Base-by-base conservation (phyloP, 2,888 invertebrate genomes). In the Acleris literana region DNA sequence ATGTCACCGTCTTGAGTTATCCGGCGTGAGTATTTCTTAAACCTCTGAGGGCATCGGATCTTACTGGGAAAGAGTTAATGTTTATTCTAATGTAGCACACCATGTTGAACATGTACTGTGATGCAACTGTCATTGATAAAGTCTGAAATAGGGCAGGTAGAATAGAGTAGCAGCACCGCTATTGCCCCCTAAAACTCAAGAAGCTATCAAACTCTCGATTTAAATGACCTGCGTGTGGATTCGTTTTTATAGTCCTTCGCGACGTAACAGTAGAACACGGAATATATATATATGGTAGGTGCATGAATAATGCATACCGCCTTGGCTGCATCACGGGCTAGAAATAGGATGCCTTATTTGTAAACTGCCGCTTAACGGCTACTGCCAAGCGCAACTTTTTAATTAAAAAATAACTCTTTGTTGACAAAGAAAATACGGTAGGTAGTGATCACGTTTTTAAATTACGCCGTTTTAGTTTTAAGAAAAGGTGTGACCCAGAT, bases 271-370 rank as follows among this genome's bases (percentile, higher is more conserved):
- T 67, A 61, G 68, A 68, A 57, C 65, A 69, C 71, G 68, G 73
- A 74, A 74, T 76, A 75, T 75, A 73, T 74, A 69, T 74, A 74
- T 75, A 73, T 68, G 73, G 64, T 65, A 64, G 59, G 57, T 70
- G 64, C 68, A 74, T 76, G 75, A 74, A 76, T 77, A 63, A 75
- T 76, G 76, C 73, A 76, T 69, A 58, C 55, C 62, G 67, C 72
- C 70, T 72, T 64, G 67, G 69, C 67, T 76, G 75, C 73, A 76
- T 74, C 73, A 73, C 71, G 68, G 65, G 62, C 59, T 55, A 63
- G 48, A 43, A 68, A 63, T 68, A 51, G 57, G 59, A 55, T 43
- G 58, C 63, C 66, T 59, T 68, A 69, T 66, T 69, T 63, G 59
- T 59, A 63, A 62, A 66, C 62, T 55, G 25, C 63, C 57, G 22